Percentiles rank a stretch among this genome's conserved stretches.
Evolutionary conservation across 2,888 invertebrate genomes (phyloP).

Genomic region (Melinaea marsaeus): DNA sequence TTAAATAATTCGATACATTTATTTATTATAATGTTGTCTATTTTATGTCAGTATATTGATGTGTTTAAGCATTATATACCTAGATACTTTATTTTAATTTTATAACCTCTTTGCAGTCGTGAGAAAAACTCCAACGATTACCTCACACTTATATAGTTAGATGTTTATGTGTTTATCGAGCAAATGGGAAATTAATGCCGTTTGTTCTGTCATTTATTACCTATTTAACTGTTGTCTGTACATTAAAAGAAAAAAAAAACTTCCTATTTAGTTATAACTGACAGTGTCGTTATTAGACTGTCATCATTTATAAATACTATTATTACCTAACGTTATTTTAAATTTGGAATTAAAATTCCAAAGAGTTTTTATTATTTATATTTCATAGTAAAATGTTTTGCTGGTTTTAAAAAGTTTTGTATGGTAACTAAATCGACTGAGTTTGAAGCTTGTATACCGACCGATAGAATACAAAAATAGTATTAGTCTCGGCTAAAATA

Average conservation of each 20-base stretch:
- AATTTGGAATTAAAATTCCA: no score
- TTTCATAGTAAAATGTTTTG: no score
- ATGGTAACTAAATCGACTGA: no score
- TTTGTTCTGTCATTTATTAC: slow-evolving; percentile 2
- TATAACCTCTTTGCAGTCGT: background rate
- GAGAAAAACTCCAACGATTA: background rate
- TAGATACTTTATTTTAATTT: background rate
- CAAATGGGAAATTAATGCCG: slow-evolving; percentile 4
- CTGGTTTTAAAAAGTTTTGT: no score
- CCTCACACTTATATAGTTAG: slow-evolving; percentile 1
- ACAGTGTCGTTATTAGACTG: background rate
- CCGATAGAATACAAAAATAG: no score
- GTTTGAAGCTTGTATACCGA: no score
- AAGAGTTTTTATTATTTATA: no score
- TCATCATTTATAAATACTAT: no score
- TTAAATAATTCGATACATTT: background rate
- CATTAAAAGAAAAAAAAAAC: background rate
- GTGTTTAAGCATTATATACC: background rate
- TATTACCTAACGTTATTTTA: no score
- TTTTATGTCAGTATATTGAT: no score
- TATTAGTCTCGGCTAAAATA: no score
- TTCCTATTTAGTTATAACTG: background rate
- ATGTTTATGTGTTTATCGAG: background rate
- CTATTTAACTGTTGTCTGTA: background rate
- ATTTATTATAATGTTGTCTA: background rate